Evolutionary conservation across 1,140 invertebrate species (phyloP).

Genomic region (Maconellicoccus hirsutus): DNA sequence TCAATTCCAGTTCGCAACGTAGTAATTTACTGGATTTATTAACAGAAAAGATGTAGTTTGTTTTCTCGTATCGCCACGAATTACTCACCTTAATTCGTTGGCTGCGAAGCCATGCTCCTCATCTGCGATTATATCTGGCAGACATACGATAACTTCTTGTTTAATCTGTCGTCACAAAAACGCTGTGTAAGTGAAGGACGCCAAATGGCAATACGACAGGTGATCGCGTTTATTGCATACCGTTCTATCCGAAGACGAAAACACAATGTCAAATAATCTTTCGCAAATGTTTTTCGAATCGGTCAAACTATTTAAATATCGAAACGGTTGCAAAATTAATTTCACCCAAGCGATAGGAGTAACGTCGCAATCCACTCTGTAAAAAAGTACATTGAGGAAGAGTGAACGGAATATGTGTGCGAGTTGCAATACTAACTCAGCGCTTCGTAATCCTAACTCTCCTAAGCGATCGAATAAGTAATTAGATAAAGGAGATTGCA

Average conservation of each 20-base stretch:
- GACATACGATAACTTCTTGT: slow-evolving; percentile 26
- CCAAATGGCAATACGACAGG: no score
- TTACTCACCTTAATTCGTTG: slow-evolving; percentile 26
- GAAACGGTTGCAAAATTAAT: slow-evolving; percentile 27
- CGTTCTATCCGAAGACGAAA: not conserved
- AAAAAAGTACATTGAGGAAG: not conserved
- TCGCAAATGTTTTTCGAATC: slow-evolving; percentile 24
- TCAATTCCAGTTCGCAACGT: slow-evolving; percentile 26
- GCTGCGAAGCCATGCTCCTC: slow-evolving; percentile 26
- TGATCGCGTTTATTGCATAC: no score
- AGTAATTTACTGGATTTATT: slow-evolving; percentile 29
- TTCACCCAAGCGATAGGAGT: slow-evolving; percentile 27
- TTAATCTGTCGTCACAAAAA: no score
- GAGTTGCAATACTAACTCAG: not conserved
- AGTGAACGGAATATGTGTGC: not conserved
- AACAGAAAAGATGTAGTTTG: no score
- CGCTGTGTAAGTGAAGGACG: no score
- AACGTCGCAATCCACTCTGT: slow-evolving; percentile 15
- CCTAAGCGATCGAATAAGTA: slow-evolving; percentile 29
- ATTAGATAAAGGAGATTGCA: slow-evolving; percentile 27
- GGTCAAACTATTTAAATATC: slow-evolving; percentile 25
- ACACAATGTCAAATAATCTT: slow-evolving; percentile 24
- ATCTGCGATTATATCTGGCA: slow-evolving; percentile 27
- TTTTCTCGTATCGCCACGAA: no score
- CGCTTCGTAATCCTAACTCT: slow-evolving; percentile 26